Percentiles rank a stretch among this genome's conserved stretches.
Evolutionary conservation across 2,113 vertebrate species (phyloP).

Genomic region (Canis aureus): DNA sequence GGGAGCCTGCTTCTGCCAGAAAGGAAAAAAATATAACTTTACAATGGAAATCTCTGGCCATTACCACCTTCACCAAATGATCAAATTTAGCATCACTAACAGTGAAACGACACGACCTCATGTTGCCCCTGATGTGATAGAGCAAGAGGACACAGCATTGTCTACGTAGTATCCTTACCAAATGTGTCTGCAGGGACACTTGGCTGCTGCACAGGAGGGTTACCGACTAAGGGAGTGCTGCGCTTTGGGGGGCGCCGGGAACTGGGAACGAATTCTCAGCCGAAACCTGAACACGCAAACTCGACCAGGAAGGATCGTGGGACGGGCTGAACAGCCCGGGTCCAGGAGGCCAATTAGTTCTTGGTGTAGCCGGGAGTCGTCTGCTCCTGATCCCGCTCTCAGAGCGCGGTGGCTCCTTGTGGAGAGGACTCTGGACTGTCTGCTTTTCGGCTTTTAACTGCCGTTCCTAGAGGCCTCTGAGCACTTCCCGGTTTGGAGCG

Average conservation of each 20-base stretch:
- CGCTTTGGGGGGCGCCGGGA: neutral
- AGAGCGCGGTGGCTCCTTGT: neutral
- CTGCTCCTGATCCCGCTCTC: neutral
- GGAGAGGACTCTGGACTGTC: neutral
- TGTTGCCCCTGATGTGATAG: neutral
- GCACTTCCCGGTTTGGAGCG: neutral
- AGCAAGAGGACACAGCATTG: neutral
- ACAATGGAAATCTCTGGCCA: neutral
- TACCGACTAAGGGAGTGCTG: neutral
- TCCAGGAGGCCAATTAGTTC: no score
- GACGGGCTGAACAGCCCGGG: neutral
- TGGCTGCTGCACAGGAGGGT: no score
- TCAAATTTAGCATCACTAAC: neutral
- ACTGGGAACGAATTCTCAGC: neutral
- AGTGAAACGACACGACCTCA: neutral
- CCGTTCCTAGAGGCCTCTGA: neutral
- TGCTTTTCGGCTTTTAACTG: neutral
- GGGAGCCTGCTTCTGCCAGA: neutral
- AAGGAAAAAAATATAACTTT: neutral
- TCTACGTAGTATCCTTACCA: neutral
- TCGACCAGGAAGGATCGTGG: neutral
- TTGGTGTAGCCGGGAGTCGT: fast-evolving
- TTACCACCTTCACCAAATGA: neutral
- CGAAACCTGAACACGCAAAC: neutral
- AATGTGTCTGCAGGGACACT: no score